Evolutionary conservation across 2,888 invertebrate species (phyloP).

Genomic region (Acanthacorydalis orientalis): DNA sequence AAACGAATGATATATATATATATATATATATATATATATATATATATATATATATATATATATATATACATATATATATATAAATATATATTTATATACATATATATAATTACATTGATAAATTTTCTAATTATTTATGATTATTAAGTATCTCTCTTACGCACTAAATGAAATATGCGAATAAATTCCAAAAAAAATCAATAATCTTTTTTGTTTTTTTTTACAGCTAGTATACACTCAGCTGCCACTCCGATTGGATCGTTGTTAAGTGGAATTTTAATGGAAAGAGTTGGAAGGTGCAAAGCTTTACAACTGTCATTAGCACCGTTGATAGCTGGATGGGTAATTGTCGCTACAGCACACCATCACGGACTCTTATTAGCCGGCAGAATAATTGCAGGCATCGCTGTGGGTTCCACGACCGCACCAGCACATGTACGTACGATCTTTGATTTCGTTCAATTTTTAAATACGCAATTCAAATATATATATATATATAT

Average conservation of each 20-base stretch:
- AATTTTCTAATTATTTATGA: no score
- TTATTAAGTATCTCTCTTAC: no score
- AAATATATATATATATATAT: not conserved
- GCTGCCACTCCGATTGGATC: conserved; percentile 61
- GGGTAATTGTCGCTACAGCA: conserved; percentile 45
- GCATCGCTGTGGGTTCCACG: conserved; percentile 54
- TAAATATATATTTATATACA: no score
- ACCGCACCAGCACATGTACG: conserved; percentile 62
- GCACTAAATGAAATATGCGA: no score
- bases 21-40: no score
- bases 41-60: no score
- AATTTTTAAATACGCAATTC: not conserved
- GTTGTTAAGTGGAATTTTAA: conserved; percentile 49
- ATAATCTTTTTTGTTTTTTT: not conserved
- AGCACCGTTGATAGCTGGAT: conserved; percentile 48
- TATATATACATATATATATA: no score
- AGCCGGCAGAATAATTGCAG: conserved; percentile 48
- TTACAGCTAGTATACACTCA: conserved; percentile 58
- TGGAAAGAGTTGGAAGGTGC: conserved; percentile 51
- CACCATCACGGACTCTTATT: conserved; percentile 38
- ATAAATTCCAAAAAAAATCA: not conserved
- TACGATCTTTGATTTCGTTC: conserved; percentile 18
- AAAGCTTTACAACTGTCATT: conserved; percentile 45
- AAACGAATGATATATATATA: no score
- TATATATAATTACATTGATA: no score